Base-by-base conservation (phyloP, 2,113 vertebrate genomes). In the Oryzias curvinotus region DNA sequence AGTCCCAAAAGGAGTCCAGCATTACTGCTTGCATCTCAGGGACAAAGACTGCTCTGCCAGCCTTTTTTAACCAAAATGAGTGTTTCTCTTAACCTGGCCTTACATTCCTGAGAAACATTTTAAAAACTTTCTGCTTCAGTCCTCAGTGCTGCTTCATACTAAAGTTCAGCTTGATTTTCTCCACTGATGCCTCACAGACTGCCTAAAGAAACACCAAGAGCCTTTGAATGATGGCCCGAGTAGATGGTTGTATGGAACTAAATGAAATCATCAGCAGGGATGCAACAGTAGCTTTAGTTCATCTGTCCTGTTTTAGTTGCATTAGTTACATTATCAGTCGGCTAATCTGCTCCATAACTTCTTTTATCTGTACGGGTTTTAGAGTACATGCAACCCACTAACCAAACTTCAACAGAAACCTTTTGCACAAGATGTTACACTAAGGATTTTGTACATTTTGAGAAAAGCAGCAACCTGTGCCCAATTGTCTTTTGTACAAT, bases 11-110 rank as follows among this genome's bases (percentile, higher is more conserved):
- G 54, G 55, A 78, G 61, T 65, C 45, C 12, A 2, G 6, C 17
- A 5, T 36, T 5, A 16, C 30, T 44, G n/a, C 17, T 28, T 54
- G 76, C 52, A 65, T 65, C 89, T 90, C 87, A 90, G 89, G 87
- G 88, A 80, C 36, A 45, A 56, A 28, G 49, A 25, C 44, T 30
- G 36, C 36, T 36, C 36, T 12, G 36, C 36, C 10, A 45, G 57
- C 48, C 52, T 58, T 16, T 36, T 5, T 48, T 16, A 5, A 17
- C 16, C 36, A 36, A 36, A 36, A 10, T 13, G 8, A 36, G 12
- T 13, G 36, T 36, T 36, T 36, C 36, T 36, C 36, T 36, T 36
- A 10, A 36, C 30, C 7, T 36, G 2, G 36, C 10, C 30, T 36
- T 36, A 36, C 30, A 36, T 36, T 36, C 30, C 36, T 36, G 36